Base-by-base conservation (phyloP, 2,888 invertebrate species). In the Acanthosepion esculentum region DNA sequence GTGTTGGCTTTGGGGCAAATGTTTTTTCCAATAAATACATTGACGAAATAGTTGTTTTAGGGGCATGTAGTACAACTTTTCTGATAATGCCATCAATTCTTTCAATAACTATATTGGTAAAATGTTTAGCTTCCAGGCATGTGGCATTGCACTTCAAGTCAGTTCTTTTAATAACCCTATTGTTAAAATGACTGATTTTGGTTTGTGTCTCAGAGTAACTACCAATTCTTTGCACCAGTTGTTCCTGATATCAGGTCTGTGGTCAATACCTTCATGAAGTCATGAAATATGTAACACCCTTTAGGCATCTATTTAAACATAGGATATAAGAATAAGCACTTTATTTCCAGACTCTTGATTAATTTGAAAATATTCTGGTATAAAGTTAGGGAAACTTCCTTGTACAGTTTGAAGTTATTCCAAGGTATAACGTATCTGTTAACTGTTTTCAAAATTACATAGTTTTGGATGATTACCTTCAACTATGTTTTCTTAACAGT, bases 161-260 rank as follows among this genome's bases (percentile, higher is more conserved):
- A 78, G 78, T 78, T 78, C 78, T 78, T 78, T 78, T 78, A 78
- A 78, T 78, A 78, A 78, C n/a, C 78, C 78, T 78, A 78, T 78
- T 78, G 78, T 78, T 78, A 78, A n/a, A 78, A 78, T 33, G 33
- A 18, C 78, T 78, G 78, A 33, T n/a, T 78, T 78, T 78, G n/a
- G 78, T 78, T 78, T 78, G 15, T 33, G 78, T 78, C 78, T 78
- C n/a, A 78, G 78, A 78, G n/a, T 78, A 78, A n/a, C n/a, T 78
- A 78, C 33, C 78, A 78, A 78, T 78, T 33, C 78, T 78, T 78
- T 78, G 78, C 78, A 78, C 78, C 78, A 78, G 78, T 78, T 78
- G 78, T 78, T 78, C 78, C 3, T 78, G 78, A 78, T n/a, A 78
- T 78, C 78, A 78, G 78, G 78, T n/a, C 12, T 15, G 33, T 78